Base-by-base conservation (phyloP, 2,113 vertebrate species). In the Sylvia atricapilla region DNA sequence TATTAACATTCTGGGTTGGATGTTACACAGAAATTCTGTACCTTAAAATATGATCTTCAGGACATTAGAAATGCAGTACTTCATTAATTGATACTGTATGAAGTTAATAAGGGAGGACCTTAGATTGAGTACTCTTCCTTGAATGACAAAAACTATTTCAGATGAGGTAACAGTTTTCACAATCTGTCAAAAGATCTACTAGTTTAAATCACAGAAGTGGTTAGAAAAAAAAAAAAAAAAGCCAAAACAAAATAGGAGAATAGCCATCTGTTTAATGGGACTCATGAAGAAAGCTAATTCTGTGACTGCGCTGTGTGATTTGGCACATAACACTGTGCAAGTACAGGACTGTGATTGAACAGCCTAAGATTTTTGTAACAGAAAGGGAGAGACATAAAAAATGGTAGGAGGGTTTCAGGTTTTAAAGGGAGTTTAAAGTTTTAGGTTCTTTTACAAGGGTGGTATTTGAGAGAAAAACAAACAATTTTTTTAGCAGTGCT, bases 221-320 rank as follows among this genome's bases (percentile, higher is more conserved):
- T 84, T 74, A 47, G 49, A 0, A 4, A 20, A 35, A 39, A 47
- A n/a, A 44, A 39, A 44, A 49, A 47, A 70, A 60, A 56, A 25
- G 12, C 60, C 53, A 56, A 81, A 81, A 56, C 49, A 81, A 39
- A 76, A n/a, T 37, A 75, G 27, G 31, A 84, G 55, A 92, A 56
- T 67, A 74, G 63, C 90, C 88, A 74, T 93, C 81, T 90, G 52
- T 94, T 83, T 89, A 79, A 94, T 67, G 72, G 70, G 64, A 60
- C 53, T 76, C 30, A 30, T 70, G 88, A 89, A 70, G 81, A 90
- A 88, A 76, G 52, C 78, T 74, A 67, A 79, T 89, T 89, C 64
- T 6, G 0, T 83, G 81, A n/a, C 72, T 95, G 73, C 30, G 10
- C 28, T 68, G 24, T 89, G 82, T 81, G 92, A 82, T 90, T 89